phyloP scores from a whole-genome alignment of 2,888 invertebrate genomes.

The Mesodorylaimus sp. region DNA sequence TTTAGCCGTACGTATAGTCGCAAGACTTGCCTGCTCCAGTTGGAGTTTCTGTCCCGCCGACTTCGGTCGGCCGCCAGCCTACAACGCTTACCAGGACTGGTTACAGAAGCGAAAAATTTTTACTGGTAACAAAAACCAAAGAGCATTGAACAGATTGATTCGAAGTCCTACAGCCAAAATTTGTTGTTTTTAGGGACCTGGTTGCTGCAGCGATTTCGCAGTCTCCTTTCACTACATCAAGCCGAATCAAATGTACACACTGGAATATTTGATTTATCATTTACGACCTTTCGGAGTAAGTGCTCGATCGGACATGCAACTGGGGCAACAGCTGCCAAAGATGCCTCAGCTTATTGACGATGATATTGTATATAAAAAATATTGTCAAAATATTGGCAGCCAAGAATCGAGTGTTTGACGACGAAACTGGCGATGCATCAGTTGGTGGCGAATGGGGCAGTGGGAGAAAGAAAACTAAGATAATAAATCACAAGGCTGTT shows the following conservation, averaged over 20 bases:
- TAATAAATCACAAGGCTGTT: neutral
- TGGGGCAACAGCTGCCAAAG: neutral
- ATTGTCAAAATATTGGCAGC: neutral
- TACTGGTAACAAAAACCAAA: neutral
- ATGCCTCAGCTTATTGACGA: neutral
- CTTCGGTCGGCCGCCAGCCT: too few species aligned
- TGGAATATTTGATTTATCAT: constrained; percentile 86
- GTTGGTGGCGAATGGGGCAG: too few species aligned
- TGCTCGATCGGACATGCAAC: constrained; percentile 5
- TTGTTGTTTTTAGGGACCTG: constrained; percentile 46
- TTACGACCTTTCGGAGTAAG: constrained; percentile 47
- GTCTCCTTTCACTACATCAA: constrained; percentile 80
- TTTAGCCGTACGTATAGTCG: too few species aligned
- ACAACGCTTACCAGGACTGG: too few species aligned
- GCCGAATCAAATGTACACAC: constrained; percentile 76
- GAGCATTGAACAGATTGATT: neutral
- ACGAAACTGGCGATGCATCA: neutral
- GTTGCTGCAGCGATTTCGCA: constrained; percentile 78
- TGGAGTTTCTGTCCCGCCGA: too few species aligned
- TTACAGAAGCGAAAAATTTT: too few species aligned
- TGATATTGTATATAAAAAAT: neutral
- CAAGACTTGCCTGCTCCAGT: too few species aligned
- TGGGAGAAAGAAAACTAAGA: neutral
- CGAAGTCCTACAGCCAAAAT: neutral
- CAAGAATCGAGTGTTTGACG: neutral